A percentile compares a stretch with the other conserved stretches of the same genome.
Evolutionary conservation across 2,113 vertebrate genomes (phyloP).

Genomic region (Tursiops truncatus): DNA sequence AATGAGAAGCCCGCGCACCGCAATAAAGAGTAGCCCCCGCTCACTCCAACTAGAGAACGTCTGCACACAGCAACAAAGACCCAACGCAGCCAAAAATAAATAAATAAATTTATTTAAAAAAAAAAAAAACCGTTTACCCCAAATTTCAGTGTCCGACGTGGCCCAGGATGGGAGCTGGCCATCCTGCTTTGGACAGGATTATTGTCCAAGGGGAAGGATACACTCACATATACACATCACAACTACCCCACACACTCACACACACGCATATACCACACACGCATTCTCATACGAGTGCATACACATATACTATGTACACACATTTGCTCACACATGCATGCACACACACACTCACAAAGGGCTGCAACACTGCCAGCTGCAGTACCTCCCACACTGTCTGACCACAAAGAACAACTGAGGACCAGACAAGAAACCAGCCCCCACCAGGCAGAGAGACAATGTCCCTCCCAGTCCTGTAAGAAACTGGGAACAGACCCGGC

Average conservation of each 20-base stretch:
- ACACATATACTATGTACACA: no score
- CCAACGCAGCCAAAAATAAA: not conserved
- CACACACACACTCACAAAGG: not conserved
- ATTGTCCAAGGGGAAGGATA: not conserved
- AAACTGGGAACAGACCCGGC: rapidly evolving
- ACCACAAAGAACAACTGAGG: not conserved
- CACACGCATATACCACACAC: no score
- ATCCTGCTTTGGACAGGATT: no score
- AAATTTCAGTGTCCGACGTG: not conserved
- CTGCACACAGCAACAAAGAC: no score
- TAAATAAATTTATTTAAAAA: not conserved
- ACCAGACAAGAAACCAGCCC: not conserved
- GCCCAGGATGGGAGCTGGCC: not conserved
- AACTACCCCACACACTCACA: not conserved
- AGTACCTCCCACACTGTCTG: not conserved
- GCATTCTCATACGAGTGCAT: no score
- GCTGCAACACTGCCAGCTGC: not conserved
- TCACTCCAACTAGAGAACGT: no score
- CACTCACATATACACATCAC: not conserved
- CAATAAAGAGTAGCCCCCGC: no score
- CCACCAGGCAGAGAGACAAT: not conserved
- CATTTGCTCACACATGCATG: no score
- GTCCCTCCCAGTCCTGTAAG: not conserved
- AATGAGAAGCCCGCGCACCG: no score
- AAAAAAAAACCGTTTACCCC: not conserved